Evolutionary conservation across 2,888 invertebrate species (phyloP).

Genomic region (Cryptus armator): DNA sequence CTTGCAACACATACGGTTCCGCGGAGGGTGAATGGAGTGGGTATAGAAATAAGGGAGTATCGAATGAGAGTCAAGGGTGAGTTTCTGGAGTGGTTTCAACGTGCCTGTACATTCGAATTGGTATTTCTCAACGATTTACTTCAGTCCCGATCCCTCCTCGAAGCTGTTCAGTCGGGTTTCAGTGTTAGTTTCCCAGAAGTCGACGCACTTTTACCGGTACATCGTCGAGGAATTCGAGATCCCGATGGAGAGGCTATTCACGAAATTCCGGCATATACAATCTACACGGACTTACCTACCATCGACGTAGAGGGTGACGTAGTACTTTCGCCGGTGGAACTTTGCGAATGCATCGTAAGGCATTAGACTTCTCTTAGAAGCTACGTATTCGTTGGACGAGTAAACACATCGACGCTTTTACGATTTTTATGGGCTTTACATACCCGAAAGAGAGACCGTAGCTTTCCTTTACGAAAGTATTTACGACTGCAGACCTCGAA

Average conservation of each 20-base stretch:
- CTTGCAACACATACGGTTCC: too few relatives aligned
- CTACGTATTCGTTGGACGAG: slow-evolving; percentile 18
- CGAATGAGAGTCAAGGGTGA: slow-evolving; percentile 45
- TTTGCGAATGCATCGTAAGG: slow-evolving; percentile 10
- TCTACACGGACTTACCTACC: not conserved
- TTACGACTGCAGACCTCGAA: not conserved
- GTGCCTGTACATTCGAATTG: slow-evolving; percentile 43
- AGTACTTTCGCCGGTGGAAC: not conserved
- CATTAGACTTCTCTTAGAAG: slow-evolving; percentile 2
- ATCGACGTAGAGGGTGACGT: not conserved
- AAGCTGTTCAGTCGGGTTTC: slow-evolving; percentile 11
- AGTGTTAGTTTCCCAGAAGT: slow-evolving; percentile 31
- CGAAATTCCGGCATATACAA: slow-evolving; percentile 25
- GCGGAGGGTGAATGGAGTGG: not conserved
- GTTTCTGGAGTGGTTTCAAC: slow-evolving; percentile 51
- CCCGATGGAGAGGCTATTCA: slow-evolving; percentile 53
- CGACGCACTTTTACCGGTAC: slow-evolving; percentile 19
- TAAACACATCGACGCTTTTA: slow-evolving; percentile 12
- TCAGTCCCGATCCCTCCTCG: slow-evolving; percentile 4
- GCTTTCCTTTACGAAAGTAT: not conserved
- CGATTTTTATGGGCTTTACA: not conserved
- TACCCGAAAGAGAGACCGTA: not conserved
- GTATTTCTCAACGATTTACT: slow-evolving; percentile 64
- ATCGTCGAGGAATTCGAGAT: slow-evolving; percentile 53
- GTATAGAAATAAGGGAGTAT: slow-evolving; percentile 20